Base-by-base conservation (phyloP, 2,888 invertebrate species). In the Pristionchus japonicus region DNA sequence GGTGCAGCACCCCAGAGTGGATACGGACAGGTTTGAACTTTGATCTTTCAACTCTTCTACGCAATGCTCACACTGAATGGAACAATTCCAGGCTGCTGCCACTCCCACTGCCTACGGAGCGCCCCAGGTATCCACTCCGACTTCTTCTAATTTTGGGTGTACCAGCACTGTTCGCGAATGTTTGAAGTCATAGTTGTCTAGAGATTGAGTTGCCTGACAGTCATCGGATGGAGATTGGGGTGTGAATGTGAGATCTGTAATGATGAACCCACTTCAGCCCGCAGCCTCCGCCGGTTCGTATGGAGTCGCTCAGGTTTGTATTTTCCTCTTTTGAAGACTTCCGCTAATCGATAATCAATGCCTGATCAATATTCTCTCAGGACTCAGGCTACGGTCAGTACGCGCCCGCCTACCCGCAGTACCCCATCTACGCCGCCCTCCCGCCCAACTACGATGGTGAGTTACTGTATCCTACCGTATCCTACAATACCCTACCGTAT, bases 401-500 rank as follows among this genome's bases (percentile, higher is more conserved):
- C 57, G 83, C 37, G 3, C 52, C 34, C 11, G 83, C 83, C 85
- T 85, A 85, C 31, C 85, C 85, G 40, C 88, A 87, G 70, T 88
- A 87, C 37, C 89, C 90, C 52, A 90, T 89, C 70, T 92, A 89
- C 61, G 90, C 90, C n/a, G 84, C 87, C 34, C 89, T 83, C 87
- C 88, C 89, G 13, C 91, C 91, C 80, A 91, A 91, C 84, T 91
- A 89, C 52, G 92, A 92, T 85, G 90, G 90, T 90, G 47, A 37
- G 89, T 1, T 34, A 13, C n/a, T n/a, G 3, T 20, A 80, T n/a
- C 49, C 82, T 20, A 49, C 52, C 34, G 52, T 17, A 31, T 27
- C 49, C 47, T 49, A 17, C 15, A 23, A 3, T 49, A 49, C 23
- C n/a, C 47, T 4, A 17, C 13, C 31, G 13, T n/a, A n/a, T n/a